Conservation (phyloP, 2,888 invertebrate species). For the Pyrrhosoma nymphula region DNA sequence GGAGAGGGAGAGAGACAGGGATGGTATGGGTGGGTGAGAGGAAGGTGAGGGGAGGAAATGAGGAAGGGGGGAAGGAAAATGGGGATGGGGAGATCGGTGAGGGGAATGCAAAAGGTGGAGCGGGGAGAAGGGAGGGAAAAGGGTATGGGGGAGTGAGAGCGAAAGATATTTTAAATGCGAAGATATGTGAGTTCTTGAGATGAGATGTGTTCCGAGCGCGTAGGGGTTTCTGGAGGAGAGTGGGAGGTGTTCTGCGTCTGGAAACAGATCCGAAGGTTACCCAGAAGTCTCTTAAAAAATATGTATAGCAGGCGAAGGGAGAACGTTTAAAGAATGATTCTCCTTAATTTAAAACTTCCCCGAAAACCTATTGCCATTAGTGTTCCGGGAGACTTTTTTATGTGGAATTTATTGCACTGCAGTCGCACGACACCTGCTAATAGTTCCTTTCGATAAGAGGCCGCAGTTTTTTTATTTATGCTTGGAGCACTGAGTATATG, state of each 20-base stretch:
- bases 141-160: too few relatives aligned
- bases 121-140: too few relatives aligned
- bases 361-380: slow-evolving; percentile 22
- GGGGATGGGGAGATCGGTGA: background rate
- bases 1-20: background rate
- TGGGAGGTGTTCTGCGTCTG: background rate
- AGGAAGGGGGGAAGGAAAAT: background rate
- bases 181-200: slow-evolving; percentile 33
- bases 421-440: background rate
- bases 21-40: background rate
- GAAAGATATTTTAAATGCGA: slow-evolving; percentile 47
- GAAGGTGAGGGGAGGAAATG: slow-evolving; percentile 3
- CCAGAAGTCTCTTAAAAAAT: background rate
- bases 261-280: slow-evolving; percentile 36
- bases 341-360: background rate
- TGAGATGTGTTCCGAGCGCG: slow-evolving; percentile 16
- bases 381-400: background rate
- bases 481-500: background rate
- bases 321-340: background rate
- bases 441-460: background rate
- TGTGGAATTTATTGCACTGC: background rate
- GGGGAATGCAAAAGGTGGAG: too few relatives aligned
- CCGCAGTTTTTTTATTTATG: background rate
- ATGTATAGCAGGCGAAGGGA: background rate
- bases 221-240: background rate